Conservation (phyloP, 2,888 invertebrate genomes). For the Scaptomyza flava region DNA sequence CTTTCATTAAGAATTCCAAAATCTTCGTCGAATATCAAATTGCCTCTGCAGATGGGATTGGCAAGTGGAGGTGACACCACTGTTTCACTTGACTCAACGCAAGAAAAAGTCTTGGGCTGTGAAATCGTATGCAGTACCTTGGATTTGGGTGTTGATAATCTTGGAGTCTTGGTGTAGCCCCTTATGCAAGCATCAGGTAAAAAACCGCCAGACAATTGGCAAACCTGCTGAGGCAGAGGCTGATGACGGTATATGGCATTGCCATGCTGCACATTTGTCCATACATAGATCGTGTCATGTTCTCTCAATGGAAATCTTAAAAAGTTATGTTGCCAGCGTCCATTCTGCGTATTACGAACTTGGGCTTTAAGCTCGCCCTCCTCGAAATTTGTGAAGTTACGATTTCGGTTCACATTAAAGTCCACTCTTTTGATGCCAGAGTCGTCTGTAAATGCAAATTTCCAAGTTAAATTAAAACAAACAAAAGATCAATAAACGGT, state of each 20-base stretch:
- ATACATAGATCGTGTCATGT: slow-evolving; percentile 87
- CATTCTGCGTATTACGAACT: slow-evolving; percentile 83
- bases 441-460: slow-evolving; percentile 82
- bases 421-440: slow-evolving; percentile 86
- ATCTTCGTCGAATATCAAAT: slow-evolving; percentile 87
- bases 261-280: slow-evolving; percentile 86
- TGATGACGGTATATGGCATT: slow-evolving; percentile 83
- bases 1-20: slow-evolving; percentile 85
- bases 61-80: slow-evolving; percentile 43
- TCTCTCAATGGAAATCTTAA: slow-evolving; percentile 83
- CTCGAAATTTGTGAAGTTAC: slow-evolving; percentile 84
- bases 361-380: slow-evolving; percentile 86
- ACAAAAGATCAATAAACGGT: too few relatives aligned
- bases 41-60: slow-evolving; percentile 84
- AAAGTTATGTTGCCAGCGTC: slow-evolving; percentile 86
- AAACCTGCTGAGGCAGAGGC: slow-evolving; percentile 53
- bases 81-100: slow-evolving; percentile 32
- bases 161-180: neutral
- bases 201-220: slow-evolving; percentile 39
- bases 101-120: neutral
- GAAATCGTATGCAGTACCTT: neutral
- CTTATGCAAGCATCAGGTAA: slow-evolving; percentile 45
- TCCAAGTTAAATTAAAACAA: neutral
- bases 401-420: slow-evolving; percentile 88
- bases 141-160: slow-evolving; percentile 13